Conservation (phyloP, 30 jellyfish, hydroid and myxozoan species). For the Turritopsis dohrnii region DNA sequence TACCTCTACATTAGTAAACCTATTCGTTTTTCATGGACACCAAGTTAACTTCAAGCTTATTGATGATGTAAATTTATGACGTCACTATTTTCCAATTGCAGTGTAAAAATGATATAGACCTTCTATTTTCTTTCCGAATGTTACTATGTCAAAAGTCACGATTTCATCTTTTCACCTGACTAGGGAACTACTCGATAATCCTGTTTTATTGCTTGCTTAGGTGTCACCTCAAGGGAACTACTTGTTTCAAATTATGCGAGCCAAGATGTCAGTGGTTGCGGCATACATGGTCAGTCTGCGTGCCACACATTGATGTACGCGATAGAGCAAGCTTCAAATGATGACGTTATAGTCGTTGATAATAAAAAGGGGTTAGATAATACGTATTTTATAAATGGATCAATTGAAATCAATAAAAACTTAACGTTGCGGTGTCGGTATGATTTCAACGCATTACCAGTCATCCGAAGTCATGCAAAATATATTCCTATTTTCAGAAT, state of each 20-base stretch:
- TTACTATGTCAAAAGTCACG: no score
- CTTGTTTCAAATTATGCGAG: background rate
- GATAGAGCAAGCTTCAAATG: background rate
- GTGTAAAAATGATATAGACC: no score
- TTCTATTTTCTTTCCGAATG: no score
- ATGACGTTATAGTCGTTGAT: background rate
- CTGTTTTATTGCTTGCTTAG: background rate
- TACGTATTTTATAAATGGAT: background rate
- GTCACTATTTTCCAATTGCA: no score
- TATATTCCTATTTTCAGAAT: background rate
- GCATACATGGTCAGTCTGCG: background rate
- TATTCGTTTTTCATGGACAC: no score
- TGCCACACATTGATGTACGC: background rate
- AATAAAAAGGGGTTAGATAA: no score
- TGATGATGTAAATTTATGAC: no score
- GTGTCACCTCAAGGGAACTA: background rate
- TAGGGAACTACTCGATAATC: no score
- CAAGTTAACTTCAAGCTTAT: no score
- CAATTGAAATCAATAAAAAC: background rate
- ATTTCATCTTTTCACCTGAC: no score
- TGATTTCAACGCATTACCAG: background rate
- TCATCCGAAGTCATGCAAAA: background rate
- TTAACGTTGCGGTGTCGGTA: background rate
- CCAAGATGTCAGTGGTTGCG: background rate
- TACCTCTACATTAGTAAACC: no score